These are phyloP conservation scores for Cyclina sinensis DNA, from an alignment of 1,140 invertebrate species.

Conservation along the genomic window DNA sequence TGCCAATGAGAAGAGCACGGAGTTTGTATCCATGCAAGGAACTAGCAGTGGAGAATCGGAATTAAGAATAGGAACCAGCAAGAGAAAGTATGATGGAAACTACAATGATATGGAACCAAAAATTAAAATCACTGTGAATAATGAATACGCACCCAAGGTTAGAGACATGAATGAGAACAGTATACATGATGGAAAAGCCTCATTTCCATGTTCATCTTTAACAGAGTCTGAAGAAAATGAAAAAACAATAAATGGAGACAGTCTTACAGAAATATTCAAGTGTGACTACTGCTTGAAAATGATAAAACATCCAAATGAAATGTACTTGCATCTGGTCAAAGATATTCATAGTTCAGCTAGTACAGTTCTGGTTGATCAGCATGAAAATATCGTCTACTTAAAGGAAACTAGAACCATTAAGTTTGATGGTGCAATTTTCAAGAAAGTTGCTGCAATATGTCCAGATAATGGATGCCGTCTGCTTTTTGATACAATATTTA, in stretches of 20 bases:
- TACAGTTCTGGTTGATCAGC: neutral
- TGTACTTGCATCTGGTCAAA: constrained; percentile 10
- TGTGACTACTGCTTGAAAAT: constrained; percentile 16
- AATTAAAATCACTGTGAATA: neutral
- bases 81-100: neutral
- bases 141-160: no score
- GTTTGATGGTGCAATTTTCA: neutral
- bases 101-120: neutral
- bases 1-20: no score
- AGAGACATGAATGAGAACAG: neutral
- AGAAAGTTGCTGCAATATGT: neutral
- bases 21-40: neutral
- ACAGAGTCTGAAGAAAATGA: neutral
- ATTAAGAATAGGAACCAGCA: neutral
- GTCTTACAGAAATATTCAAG: constrained; percentile 23
- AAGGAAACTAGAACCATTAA: neutral
- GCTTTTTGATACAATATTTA: neutral
- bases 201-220: neutral
- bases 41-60: neutral
- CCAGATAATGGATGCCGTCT: neutral
- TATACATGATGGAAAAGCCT: neutral
- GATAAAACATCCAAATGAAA: neutral
- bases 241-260: neutral
- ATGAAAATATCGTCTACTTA: constrained; percentile 1
- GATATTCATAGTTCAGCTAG: neutral